Evolutionary conservation across 1,140 invertebrate genomes (phyloP).

Genomic region (Drosophila sechellia): DNA sequence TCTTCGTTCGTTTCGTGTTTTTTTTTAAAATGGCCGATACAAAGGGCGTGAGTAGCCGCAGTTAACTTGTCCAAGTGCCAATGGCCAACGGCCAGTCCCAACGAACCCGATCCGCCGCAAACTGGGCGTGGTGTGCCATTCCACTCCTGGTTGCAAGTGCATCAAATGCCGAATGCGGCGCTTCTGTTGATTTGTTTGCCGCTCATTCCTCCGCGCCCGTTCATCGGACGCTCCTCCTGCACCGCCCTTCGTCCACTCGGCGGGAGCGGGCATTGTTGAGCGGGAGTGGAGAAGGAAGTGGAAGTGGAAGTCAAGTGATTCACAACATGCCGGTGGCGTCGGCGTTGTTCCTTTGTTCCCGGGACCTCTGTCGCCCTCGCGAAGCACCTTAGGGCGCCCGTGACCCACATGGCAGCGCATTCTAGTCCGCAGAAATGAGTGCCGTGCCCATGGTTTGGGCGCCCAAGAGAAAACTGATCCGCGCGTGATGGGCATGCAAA

Average conservation of each 20-base stretch:
- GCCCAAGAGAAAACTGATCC: conserved; percentile 18
- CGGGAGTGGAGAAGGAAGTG: conserved; percentile 1
- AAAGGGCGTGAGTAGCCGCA: conserved; percentile 75
- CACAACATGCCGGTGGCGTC: conserved; percentile 45
- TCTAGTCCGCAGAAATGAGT: background rate
- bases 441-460: background rate
- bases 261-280: background rate
- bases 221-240: background rate
- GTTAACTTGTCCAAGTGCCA: background rate
- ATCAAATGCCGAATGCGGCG: background rate
- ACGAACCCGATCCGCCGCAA: background rate
- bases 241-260: background rate
- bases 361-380: conserved; percentile 3
- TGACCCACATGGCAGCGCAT: conserved; percentile 22
- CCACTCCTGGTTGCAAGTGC: background rate
- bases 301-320: conserved; percentile 34
- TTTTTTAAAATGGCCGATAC: conserved; percentile 83
- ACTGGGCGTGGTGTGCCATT: background rate
- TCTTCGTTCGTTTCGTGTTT: conserved; percentile 61
- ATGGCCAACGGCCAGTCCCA: background rate
- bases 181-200: conserved; percentile 8
- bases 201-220: background rate
- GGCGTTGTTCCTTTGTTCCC: conserved; percentile 42
- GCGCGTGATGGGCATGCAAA: conserved; percentile 27
- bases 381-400: conserved; percentile 1